Evolutionary conservation across 2,888 invertebrate species (phyloP).

Genomic region (Drosophila kanekoi): DNA sequence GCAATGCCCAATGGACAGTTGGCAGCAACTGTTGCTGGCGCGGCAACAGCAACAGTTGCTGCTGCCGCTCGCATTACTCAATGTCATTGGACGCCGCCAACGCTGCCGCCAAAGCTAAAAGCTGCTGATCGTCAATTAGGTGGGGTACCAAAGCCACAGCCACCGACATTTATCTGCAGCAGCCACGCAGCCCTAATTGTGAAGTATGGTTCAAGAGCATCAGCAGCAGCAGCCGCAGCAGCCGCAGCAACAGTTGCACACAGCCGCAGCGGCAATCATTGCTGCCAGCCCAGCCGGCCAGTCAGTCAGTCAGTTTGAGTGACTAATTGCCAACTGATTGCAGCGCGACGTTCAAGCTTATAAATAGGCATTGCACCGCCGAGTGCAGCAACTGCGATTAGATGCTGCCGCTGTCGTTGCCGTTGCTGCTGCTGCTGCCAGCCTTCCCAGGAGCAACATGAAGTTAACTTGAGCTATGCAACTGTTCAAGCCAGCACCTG

Average conservation of each 20-base stretch:
- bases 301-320: slow-evolving; percentile 61
- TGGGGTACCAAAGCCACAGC: slow-evolving; percentile 51
- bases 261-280: slow-evolving; percentile 26
- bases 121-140: slow-evolving; percentile 71
- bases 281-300: slow-evolving; percentile 28
- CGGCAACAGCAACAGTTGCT: slow-evolving; percentile 5
- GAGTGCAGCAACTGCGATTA: slow-evolving; percentile 23
- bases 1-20: slow-evolving; percentile 45
- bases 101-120: slow-evolving; percentile 63
- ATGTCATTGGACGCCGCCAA: slow-evolving; percentile 71
- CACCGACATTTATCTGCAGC: slow-evolving; percentile 66
- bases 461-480: slow-evolving; percentile 13
- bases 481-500: slow-evolving; percentile 45
- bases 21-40: slow-evolving; percentile 24
- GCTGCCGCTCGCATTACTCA: slow-evolving; percentile 72
- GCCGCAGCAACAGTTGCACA: slow-evolving; percentile 25
- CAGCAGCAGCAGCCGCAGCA: slow-evolving; percentile 27
- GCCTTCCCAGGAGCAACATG: slow-evolving; percentile 14
- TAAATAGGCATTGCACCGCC: slow-evolving; percentile 56
- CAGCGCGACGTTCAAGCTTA: slow-evolving; percentile 51
- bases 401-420: slow-evolving; percentile 9
- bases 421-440: slow-evolving; percentile 10
- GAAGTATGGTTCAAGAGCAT: slow-evolving; percentile 48
- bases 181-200: slow-evolving; percentile 58
- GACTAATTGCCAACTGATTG: slow-evolving; percentile 74